Evolutionary conservation across 2,888 invertebrate species (phyloP).

Genomic region (Teleogryllus oceanicus): DNA sequence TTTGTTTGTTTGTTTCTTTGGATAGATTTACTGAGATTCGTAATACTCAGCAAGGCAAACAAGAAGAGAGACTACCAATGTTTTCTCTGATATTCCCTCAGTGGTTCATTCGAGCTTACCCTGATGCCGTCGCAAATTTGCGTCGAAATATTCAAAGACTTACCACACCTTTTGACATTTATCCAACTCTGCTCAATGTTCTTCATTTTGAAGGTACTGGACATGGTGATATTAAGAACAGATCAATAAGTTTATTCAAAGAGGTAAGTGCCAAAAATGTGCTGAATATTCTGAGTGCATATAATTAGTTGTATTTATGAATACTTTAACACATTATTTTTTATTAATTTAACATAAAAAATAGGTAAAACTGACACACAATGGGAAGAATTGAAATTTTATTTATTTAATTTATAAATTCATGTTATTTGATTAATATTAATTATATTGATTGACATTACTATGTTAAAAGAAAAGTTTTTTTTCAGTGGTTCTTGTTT

Average conservation of each 20-base stretch:
- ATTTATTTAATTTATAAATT: too few relatives aligned
- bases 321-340: background rate
- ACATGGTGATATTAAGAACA: slow-evolving; percentile 54
- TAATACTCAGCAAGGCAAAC: slow-evolving; percentile 83
- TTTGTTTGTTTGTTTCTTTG: background rate
- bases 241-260: slow-evolving; percentile 61
- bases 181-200: slow-evolving; percentile 72
- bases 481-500: too few relatives aligned
- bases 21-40: slow-evolving; percentile 74
- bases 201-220: slow-evolving; percentile 52
- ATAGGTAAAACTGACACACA: too few relatives aligned
- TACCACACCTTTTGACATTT: slow-evolving; percentile 85
- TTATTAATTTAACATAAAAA: background rate
- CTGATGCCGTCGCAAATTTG: slow-evolving; percentile 59
- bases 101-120: slow-evolving; percentile 60
- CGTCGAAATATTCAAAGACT: slow-evolving; percentile 64
- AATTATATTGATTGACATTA: too few relatives aligned
- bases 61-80: slow-evolving; percentile 86
- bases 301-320: slow-evolving; percentile 20
- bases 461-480: too few relatives aligned
- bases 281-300: background rate
- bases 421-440: too few relatives aligned
- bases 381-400: too few relatives aligned
- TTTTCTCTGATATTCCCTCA: slow-evolving; percentile 76
- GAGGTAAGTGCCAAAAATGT: slow-evolving; percentile 48